Conservation (phyloP, 2,797 vertebrate genomes). For the Aulostomus chinensis region DNA sequence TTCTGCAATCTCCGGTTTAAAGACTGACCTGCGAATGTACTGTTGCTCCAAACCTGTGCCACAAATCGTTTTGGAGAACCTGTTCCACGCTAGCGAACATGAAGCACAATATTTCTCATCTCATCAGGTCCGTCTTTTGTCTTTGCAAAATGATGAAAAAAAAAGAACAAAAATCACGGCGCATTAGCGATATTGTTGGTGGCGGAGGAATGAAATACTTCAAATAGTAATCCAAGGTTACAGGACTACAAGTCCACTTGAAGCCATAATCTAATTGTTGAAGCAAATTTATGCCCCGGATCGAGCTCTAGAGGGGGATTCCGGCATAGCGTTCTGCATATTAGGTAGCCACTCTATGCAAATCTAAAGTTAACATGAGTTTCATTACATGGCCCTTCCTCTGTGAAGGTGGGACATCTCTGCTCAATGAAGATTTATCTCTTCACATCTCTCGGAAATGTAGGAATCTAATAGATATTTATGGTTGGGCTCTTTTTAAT, state of each 20-base stretch:
- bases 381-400: constrained; percentile 50
- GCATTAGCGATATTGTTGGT: not conserved
- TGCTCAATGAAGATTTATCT: constrained; percentile 69
- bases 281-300: constrained; percentile 11
- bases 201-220: too few species aligned
- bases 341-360: constrained; percentile 44
- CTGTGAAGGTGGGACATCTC: constrained; percentile 56
- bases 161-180: too few species aligned
- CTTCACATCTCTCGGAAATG: constrained; percentile 45
- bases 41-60: too few species aligned
- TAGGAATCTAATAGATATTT: constrained; percentile 76
- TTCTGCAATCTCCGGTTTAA: too few species aligned
- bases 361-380: constrained; percentile 56
- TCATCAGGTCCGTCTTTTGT: too few species aligned
- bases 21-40: too few species aligned
- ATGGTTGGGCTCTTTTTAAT: constrained; percentile 79
- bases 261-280: constrained; percentile 30
- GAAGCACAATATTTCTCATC: too few species aligned
- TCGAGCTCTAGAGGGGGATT: not conserved
- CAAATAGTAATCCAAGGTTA: too few species aligned
- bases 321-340: constrained; percentile 37
- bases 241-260: not conserved
- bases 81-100: too few species aligned
- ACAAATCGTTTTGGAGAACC: too few species aligned
- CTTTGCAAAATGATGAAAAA: too few species aligned